These are phyloP conservation scores for Trichopria drosophilae DNA, from an alignment of 2,888 invertebrate species.

Conservation along the genomic window DNA sequence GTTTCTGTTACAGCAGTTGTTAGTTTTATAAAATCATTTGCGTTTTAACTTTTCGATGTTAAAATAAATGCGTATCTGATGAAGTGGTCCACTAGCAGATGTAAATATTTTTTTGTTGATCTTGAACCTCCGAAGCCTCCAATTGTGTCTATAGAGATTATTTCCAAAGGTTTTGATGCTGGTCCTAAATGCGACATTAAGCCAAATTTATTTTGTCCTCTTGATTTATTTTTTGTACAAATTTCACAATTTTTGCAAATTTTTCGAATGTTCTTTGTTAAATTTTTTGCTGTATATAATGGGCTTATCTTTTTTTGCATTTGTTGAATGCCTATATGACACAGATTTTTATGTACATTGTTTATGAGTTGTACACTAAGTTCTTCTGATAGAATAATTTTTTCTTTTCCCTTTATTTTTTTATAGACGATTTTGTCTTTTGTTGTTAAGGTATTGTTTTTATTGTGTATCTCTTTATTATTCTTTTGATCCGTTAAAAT, in stretches of 20 bases:
- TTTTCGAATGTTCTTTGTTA: conserved; percentile 29
- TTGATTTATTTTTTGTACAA: conserved; percentile 35
- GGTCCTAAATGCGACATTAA: conserved; percentile 35
- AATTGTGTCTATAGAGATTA: conserved; percentile 37
- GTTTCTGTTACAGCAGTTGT: conserved; percentile 10
- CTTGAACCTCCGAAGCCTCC: conserved; percentile 31
- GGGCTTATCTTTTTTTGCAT: conserved; percentile 21
- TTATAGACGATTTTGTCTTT: conserved; percentile 26
- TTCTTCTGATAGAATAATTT: conserved; percentile 34
- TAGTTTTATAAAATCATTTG: conserved; percentile 24
- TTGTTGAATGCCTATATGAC: conserved; percentile 32
- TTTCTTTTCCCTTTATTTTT: conserved; percentile 22
- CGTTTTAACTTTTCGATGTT: conserved; percentile 26
- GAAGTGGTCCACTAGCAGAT: conserved; percentile 26
- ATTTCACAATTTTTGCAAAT: conserved; percentile 24
- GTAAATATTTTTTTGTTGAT: conserved; percentile 34
- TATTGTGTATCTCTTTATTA: conserved; percentile 11
- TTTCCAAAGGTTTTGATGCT: conserved; percentile 29
- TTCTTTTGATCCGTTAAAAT: conserved; percentile 25
- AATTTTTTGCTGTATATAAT: conserved; percentile 26
- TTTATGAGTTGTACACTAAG: conserved; percentile 26
- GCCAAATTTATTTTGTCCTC: conserved; percentile 31
- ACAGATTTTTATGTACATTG: conserved; percentile 20
- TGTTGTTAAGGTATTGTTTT: background rate
- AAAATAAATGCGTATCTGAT: conserved; percentile 24